phyloP scores from a whole-genome alignment of 2,113 vertebrate species.

The Pycnonotus jocosus region DNA sequence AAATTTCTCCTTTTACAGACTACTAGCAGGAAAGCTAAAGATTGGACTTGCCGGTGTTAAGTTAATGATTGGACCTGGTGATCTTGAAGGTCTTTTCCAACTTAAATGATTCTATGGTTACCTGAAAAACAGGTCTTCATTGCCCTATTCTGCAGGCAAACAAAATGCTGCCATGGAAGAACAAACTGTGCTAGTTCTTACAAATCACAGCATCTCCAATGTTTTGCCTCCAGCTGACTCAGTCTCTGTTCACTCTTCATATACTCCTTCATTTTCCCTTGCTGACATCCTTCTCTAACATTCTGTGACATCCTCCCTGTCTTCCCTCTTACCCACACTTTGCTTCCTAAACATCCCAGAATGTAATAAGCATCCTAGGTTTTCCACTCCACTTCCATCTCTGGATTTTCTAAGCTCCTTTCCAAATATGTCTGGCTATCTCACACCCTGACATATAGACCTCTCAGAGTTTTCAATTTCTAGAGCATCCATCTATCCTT shows the following conservation, averaged over 20 bases:
- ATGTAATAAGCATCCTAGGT: background rate
- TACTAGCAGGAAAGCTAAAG: background rate
- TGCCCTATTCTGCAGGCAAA: background rate
- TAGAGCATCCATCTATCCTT: background rate
- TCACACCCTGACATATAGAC: background rate
- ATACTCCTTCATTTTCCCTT: background rate
- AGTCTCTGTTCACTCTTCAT: background rate
- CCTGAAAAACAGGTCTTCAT: background rate
- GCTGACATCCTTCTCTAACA: background rate
- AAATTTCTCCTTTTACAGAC: background rate
- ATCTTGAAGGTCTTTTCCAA: background rate
- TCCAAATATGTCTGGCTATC: constrained; percentile 2
- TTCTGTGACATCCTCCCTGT: background rate
- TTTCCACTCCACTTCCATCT: background rate
- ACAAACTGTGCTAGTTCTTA: background rate
- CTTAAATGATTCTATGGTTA: background rate
- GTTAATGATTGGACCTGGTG: background rate
- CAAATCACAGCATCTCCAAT: background rate
- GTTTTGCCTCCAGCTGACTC: background rate
- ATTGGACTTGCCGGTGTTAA: background rate
- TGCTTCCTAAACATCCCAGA: background rate
- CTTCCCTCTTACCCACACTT: background rate
- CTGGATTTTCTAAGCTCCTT: background rate
- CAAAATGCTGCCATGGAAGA: background rate
- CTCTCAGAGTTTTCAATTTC: background rate